Percentiles rank a stretch among this genome's conserved stretches.
phyloP scores from a whole-genome alignment of 2,113 vertebrate genomes.

The Circaetus cinerascens region DNA sequence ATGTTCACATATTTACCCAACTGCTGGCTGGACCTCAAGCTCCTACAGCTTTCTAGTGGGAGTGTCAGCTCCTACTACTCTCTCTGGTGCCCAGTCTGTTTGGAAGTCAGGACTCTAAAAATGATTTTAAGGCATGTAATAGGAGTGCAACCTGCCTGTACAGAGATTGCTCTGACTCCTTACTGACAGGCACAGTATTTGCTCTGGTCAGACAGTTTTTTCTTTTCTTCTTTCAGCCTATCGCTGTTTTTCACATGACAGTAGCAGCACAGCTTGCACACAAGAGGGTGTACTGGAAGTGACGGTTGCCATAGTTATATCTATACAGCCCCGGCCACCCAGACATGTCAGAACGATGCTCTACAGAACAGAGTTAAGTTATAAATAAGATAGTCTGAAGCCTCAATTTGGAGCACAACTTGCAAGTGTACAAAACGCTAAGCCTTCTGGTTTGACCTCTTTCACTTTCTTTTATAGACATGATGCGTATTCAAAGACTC shows the following conservation, averaged over 20 bases:
- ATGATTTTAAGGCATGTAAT: not conserved
- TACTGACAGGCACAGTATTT: not conserved
- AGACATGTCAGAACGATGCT: not conserved
- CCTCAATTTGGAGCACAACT: not conserved
- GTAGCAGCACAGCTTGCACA: conserved; percentile 6
- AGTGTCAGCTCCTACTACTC: not conserved
- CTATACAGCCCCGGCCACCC: not conserved
- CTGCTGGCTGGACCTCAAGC: not conserved
- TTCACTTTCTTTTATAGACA: not conserved
- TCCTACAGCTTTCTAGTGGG: not conserved
- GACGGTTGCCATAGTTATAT: not conserved
- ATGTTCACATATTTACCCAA: accelerated
- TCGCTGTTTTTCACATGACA: not conserved
- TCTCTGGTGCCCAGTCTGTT: not conserved
- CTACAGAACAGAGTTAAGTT: not conserved
- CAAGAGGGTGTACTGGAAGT: not conserved
- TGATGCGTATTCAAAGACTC: not conserved
- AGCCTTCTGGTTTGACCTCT: not conserved
- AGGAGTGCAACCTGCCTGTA: not conserved
- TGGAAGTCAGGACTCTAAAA: not conserved
- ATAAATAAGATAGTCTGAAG: not conserved
- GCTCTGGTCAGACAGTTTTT: not conserved
- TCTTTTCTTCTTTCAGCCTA: not conserved
- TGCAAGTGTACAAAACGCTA: not conserved
- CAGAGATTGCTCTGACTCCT: not conserved